Conservation (phyloP, 1,140 invertebrate genomes). For the Aphis craccivora region DNA sequence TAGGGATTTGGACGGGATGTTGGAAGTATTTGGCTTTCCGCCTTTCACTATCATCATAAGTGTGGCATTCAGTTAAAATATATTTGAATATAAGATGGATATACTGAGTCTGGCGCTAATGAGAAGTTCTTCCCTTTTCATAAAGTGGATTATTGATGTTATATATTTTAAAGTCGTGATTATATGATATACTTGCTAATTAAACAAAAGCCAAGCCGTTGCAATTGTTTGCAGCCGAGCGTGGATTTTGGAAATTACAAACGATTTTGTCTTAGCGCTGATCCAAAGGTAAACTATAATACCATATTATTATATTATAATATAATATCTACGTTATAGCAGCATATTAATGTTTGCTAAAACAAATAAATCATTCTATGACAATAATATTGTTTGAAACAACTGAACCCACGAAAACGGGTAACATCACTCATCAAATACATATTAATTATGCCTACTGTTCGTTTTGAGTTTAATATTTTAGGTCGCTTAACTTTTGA, state of each 20-base stretch:
- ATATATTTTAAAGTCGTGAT: not conserved
- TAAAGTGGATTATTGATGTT: not conserved
- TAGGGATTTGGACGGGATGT: not conserved
- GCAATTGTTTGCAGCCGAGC: not conserved
- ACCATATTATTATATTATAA: not conserved
- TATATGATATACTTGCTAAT: not conserved
- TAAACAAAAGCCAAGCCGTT: not conserved
- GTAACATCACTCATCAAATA: not conserved
- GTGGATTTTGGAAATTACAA: no score
- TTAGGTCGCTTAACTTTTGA: not conserved
- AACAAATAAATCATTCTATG: not conserved
- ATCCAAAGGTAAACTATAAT: not conserved
- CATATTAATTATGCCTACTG: not conserved
- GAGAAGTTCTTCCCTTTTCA: not conserved
- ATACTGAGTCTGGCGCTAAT: not conserved
- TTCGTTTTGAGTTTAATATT: not conserved
- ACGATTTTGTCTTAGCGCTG: not conserved
- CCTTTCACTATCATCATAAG: not conserved
- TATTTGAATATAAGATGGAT: not conserved
- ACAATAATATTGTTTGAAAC: conserved; percentile 1
- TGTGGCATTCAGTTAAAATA: not conserved
- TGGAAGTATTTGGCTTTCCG: not conserved
- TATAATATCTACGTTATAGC: not conserved
- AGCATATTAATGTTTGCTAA: not conserved
- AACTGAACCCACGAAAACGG: not conserved